Conservation (phyloP, 2,113 vertebrate species). For the Haplochromis vanheusdeni region DNA sequence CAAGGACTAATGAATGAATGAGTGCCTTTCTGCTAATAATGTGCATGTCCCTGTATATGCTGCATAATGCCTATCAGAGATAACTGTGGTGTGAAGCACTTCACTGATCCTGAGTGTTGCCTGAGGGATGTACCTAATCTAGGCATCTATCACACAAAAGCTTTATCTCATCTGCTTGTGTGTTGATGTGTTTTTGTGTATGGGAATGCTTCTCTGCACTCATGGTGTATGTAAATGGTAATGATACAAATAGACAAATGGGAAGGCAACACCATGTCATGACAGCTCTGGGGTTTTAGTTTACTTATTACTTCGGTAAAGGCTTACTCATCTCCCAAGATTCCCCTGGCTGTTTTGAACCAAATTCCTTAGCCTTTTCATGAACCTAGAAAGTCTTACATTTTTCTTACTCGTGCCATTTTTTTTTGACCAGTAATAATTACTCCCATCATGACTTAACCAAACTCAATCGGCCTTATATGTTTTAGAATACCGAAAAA, state of each 20-base stretch:
- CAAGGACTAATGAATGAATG: conserved; percentile 10
- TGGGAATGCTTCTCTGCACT: background rate
- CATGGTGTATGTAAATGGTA: background rate
- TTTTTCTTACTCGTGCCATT: background rate
- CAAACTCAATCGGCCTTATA: background rate
- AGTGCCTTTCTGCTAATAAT: background rate
- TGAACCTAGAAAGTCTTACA: background rate
- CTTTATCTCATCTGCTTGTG: background rate
- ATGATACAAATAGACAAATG: background rate
- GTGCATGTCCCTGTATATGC: background rate
- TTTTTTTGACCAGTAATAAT: background rate
- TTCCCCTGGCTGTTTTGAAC: background rate
- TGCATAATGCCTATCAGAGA: background rate
- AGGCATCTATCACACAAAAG: conserved; percentile 21
- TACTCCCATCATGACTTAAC: background rate
- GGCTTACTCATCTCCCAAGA: background rate
- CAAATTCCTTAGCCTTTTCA: background rate
- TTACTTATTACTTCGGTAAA: background rate
- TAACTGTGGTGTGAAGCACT: conserved; percentile 20
- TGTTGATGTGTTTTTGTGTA: background rate
- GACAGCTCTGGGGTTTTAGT: background rate
- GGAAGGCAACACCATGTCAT: background rate
- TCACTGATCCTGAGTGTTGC: conserved; percentile 25
- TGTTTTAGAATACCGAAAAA: background rate
- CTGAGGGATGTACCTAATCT: conserved; percentile 30